Conservation (phyloP, 2,113 vertebrate genomes). For the Corvus moneduloides region DNA sequence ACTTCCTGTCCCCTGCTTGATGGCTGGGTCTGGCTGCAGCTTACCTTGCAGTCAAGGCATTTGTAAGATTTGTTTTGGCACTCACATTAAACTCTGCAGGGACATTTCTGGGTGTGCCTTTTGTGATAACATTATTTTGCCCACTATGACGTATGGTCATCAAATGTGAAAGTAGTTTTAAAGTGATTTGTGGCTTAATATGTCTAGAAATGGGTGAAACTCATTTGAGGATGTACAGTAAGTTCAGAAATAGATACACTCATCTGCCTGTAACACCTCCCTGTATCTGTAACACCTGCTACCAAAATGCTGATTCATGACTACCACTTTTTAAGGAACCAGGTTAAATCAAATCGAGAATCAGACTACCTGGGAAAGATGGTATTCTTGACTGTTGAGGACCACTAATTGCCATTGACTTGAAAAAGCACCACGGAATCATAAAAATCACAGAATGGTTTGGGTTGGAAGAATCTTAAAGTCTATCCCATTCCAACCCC, state of each 20-base stretch:
- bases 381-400: not conserved
- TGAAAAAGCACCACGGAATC: not conserved
- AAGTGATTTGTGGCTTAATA: not conserved
- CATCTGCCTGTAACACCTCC: not conserved
- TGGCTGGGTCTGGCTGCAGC: not conserved
- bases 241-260: not conserved
- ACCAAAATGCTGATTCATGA: no score
- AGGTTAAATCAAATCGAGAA: not conserved
- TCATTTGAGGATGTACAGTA: not conserved
- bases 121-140: not conserved
- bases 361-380: not conserved
- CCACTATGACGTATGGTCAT: not conserved
- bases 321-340: not conserved
- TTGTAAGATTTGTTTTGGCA: not conserved
- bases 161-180: not conserved
- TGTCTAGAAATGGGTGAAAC: not conserved
- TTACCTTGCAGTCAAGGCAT: not conserved
- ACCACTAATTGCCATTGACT: not conserved
- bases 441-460: no score
- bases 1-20: not conserved
- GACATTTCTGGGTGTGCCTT: not conserved
- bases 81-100: not conserved
- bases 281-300: not conserved
- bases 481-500: no score
- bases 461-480: not conserved